phyloP scores from a whole-genome alignment of 2,888 invertebrate genomes.

The Oligia strigilis region DNA sequence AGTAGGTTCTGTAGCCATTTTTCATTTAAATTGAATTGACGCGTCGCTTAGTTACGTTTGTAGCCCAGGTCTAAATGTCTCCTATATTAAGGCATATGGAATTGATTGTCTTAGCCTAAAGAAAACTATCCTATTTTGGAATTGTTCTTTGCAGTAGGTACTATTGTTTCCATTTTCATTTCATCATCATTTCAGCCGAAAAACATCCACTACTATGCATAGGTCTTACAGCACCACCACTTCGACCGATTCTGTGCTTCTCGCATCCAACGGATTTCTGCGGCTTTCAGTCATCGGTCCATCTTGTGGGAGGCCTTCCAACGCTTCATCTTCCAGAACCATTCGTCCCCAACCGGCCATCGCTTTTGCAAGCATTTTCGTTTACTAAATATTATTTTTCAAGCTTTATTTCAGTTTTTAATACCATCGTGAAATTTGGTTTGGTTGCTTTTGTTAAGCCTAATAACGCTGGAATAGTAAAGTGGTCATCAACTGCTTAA shows the following conservation, averaged over 20 bases:
- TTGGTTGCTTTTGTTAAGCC: background rate
- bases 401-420: background rate
- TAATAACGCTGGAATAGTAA: background rate
- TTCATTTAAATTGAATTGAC: conserved; percentile 53
- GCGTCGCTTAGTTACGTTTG: background rate
- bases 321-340: no score
- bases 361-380: no score
- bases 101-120: background rate
- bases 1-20: conserved; percentile 28
- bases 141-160: background rate
- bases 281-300: no score
- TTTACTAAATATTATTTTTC: no score
- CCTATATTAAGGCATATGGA: background rate
- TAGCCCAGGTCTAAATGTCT: background rate
- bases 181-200: no score
- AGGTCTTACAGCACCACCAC: no score
- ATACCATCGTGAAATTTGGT: background rate
- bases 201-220: no score
- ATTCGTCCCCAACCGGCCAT: no score
- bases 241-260: no score
- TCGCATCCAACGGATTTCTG: no score
- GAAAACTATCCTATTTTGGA: background rate
- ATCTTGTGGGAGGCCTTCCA: no score
- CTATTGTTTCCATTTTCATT: background rate
- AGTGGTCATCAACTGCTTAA: background rate